phyloP scores from a whole-genome alignment of 1,140 invertebrate species.

The Ceratoteleas bidentatus region DNA sequence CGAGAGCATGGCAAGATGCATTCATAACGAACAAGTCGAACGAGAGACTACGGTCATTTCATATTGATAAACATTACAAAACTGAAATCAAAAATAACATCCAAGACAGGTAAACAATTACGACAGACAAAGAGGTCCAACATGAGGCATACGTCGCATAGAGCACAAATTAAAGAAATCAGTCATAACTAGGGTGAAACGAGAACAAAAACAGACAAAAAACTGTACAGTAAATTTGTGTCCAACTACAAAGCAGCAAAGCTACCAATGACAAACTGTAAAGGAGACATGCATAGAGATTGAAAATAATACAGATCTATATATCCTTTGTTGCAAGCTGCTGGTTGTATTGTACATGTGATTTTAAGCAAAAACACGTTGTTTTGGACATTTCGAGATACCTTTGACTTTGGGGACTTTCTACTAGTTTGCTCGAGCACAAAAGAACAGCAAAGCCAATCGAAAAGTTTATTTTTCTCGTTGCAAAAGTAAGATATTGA shows the following conservation, averaged over 20 bases:
- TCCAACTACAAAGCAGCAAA: constrained; percentile 81
- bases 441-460: no score
- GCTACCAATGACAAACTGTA: constrained; percentile 80
- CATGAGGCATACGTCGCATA: constrained; percentile 81
- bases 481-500: no score
- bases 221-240: constrained; percentile 78
- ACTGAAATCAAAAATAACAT: constrained; percentile 67
- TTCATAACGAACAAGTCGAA: constrained; percentile 34
- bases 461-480: no score
- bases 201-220: constrained; percentile 60
- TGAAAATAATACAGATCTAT: constrained; percentile 68
- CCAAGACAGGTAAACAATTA: constrained; percentile 60
- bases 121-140: constrained; percentile 71
- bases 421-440: no score
- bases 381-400: no score
- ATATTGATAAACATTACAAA: constrained; percentile 59
- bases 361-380: no score
- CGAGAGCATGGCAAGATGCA: constrained; percentile 46
- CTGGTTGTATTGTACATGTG: not conserved
- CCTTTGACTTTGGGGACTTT: no score
- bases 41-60: constrained; percentile 23
- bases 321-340: constrained; percentile 67
- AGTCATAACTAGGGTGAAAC: constrained; percentile 76
- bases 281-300: constrained; percentile 80
- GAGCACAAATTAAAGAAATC: constrained; percentile 77